Evolutionary conservation across 92 coral and sea anemone genomes (phyloP).

Genomic region (Galaxea fascicularis): DNA sequence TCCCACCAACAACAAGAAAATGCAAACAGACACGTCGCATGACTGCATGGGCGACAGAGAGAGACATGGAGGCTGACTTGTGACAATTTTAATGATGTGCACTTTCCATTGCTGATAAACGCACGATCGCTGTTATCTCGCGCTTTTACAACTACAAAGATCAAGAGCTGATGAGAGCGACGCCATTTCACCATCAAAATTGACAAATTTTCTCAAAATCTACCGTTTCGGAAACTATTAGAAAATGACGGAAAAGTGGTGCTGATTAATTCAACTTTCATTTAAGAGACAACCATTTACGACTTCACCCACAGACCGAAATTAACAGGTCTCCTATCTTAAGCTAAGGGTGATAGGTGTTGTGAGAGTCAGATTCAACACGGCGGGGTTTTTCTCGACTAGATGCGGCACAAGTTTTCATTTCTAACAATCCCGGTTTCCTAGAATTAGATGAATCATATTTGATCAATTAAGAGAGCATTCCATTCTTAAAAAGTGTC

Average conservation of each 20-base stretch:
- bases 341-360: not conserved
- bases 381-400: not conserved
- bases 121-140: constrained; percentile 1
- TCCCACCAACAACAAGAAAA: constrained; percentile 5
- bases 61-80: constrained; percentile 17
- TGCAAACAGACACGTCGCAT: constrained; percentile 17
- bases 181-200: not conserved
- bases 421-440: not conserved
- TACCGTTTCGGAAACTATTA: not conserved
- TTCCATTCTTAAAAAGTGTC: constrained; percentile 1
- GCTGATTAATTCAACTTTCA: no score
- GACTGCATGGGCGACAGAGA: not conserved
- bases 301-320: no score
- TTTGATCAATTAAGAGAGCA: not conserved
- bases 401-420: not conserved
- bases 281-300: no score
- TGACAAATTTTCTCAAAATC: not conserved
- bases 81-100: constrained; percentile 20
- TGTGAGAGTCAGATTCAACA: not conserved
- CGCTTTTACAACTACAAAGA: constrained; percentile 22
- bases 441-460: not conserved
- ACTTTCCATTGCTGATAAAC: constrained; percentile 18
- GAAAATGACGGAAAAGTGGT: not conserved
- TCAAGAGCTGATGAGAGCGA: constrained; percentile 6
- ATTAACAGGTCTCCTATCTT: not conserved